These are phyloP conservation scores for Psophia crepitans DNA, from an alignment of 2,113 vertebrate species.

Conservation along the genomic window DNA sequence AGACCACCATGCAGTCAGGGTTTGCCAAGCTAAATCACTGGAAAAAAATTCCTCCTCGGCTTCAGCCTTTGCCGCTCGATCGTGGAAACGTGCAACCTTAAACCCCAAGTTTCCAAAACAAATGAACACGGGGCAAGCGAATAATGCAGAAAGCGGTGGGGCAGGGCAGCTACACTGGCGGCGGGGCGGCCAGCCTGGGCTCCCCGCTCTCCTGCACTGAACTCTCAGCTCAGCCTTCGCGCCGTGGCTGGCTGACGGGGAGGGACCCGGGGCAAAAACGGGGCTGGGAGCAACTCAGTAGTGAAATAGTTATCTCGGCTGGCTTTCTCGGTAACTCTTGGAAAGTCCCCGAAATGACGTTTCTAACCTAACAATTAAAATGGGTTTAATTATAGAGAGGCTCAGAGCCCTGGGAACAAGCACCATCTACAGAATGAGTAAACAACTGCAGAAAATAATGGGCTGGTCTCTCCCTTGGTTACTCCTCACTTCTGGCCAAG, in stretches of 20 bases:
- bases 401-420: conserved; percentile 70
- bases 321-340: conserved; percentile 60
- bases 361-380: conserved; percentile 76
- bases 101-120: conserved; percentile 20
- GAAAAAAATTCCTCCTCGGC: background rate
- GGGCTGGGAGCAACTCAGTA: background rate
- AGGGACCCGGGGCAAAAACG: background rate
- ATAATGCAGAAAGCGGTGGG: background rate
- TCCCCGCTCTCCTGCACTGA: accelerated
- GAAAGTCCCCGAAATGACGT: conserved; percentile 81
- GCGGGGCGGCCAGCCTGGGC: accelerated
- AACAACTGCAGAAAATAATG: conserved; percentile 70
- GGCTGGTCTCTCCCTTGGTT: conserved; percentile 4
- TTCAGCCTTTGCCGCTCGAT: background rate
- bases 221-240: accelerated
- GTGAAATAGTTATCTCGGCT: conserved; percentile 62
- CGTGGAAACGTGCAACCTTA: background rate
- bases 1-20: background rate
- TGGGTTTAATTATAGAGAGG: conserved; percentile 78
- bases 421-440: conserved; percentile 68
- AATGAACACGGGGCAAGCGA: background rate
- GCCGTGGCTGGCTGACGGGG: accelerated
- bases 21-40: background rate
- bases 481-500: conserved; percentile 5
- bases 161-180: accelerated